phyloP scores from a whole-genome alignment of 1,140 invertebrate genomes.

The Drosophila truncata region DNA sequence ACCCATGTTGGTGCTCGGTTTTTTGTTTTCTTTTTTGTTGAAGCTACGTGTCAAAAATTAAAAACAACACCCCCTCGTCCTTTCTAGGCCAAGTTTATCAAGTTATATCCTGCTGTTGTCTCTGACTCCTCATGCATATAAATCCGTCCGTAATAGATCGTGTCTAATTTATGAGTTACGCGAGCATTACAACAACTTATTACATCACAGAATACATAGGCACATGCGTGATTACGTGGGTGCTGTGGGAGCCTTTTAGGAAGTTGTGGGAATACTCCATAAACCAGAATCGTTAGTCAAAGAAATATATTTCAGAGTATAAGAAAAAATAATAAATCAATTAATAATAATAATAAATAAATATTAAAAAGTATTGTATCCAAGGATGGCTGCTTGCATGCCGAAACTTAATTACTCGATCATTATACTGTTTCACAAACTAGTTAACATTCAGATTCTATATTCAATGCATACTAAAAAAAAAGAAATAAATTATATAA shows the following conservation, averaged over 20 bases:
- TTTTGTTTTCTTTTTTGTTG: conserved; percentile 17
- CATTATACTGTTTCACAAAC: background rate
- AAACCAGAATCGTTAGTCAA: background rate
- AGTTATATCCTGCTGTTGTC: conserved; percentile 38
- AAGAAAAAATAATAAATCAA: background rate
- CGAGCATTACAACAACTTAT: conserved; percentile 60
- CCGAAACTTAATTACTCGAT: background rate
- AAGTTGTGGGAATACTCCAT: background rate
- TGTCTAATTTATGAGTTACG: conserved; percentile 70
- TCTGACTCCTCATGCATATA: conserved; percentile 49
- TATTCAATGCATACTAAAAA: background rate
- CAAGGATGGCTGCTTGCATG: too few relatives aligned
- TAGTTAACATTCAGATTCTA: background rate
- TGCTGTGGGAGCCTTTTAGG: conserved; percentile 5
- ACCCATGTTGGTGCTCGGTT: conserved; percentile 50
- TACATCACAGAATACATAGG: conserved; percentile 27
- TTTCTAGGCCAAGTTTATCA: conserved; percentile 35
- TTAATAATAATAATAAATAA: background rate
- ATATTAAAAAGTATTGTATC: too few relatives aligned
- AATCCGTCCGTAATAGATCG: conserved; percentile 73
- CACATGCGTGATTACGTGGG: conserved; percentile 43
- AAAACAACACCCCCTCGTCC: conserved; percentile 47
- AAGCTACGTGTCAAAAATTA: conserved; percentile 80
- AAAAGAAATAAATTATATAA: background rate
- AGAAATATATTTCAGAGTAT: background rate